These are phyloP conservation scores for Catostylus mosaicus DNA, from an alignment of 30 jellyfish, hydroid and myxozoan genomes.

Conservation along the genomic window DNA sequence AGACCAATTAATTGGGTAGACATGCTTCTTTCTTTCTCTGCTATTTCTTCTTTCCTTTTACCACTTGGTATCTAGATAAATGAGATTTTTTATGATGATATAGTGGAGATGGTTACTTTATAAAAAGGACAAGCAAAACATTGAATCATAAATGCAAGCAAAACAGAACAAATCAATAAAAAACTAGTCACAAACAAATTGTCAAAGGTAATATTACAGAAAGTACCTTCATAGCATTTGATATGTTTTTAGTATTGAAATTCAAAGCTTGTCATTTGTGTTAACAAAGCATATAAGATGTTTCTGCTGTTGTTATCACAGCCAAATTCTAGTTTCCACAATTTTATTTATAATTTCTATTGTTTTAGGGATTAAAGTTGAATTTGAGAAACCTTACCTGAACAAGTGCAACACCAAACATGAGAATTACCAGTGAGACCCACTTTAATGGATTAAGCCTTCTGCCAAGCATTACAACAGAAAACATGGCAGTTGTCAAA, in stretches of 20 bases:
- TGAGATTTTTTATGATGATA: no score
- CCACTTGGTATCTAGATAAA: slow-evolving; percentile 85
- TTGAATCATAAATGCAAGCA: no score
- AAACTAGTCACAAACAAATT: no score
- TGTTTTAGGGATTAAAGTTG: background rate
- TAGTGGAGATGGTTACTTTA: no score
- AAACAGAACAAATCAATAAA: no score
- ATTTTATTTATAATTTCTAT: background rate
- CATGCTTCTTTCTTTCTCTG: slow-evolving; percentile 35
- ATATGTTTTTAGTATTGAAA: no score
- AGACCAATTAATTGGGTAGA: slow-evolving; percentile 88
- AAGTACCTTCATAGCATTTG: no score
- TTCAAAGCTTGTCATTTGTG: no score
- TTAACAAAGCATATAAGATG: no score
- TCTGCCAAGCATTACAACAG: slow-evolving; percentile 84
- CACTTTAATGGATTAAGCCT: slow-evolving; percentile 80
- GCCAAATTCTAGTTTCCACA: background rate
- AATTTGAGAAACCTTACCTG: slow-evolving; percentile 70
- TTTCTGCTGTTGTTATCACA: no score
- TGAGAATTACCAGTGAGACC: slow-evolving; percentile 84
- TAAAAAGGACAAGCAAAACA: no score
- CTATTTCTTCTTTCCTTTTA: slow-evolving; percentile 11
- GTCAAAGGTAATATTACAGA: no score
- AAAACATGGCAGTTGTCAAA: slow-evolving; percentile 95
- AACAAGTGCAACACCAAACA: slow-evolving; percentile 95